A percentile compares a stretch with the other conserved stretches of the same genome.
Conservation (phyloP, 1,140 invertebrate species). For the Mesaphorura yosii region DNA sequence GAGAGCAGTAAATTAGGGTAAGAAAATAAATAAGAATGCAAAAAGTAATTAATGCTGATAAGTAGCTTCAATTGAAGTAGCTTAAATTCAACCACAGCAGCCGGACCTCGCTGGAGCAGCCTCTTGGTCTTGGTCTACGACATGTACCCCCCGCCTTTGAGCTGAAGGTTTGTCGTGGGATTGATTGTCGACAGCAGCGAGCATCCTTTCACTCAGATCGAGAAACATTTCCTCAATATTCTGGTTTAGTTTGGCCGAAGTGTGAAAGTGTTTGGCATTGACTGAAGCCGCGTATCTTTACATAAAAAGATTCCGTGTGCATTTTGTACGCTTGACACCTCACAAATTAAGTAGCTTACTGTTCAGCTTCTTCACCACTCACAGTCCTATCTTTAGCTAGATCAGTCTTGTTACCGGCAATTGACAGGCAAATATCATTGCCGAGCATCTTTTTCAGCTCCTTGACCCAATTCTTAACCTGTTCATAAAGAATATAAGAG, state of each 20-base stretch:
- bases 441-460: constrained; percentile 94
- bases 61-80: too few relatives aligned
- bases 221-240: constrained; percentile 89
- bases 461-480: constrained; percentile 98
- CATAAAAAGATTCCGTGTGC: constrained; percentile 2
- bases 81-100: constrained; percentile 38
- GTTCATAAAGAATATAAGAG: constrained; percentile 24
- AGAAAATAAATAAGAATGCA: too few relatives aligned
- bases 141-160: constrained; percentile 44
- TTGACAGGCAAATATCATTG: constrained; percentile 76
- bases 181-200: constrained; percentile 39
- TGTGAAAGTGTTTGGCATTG: constrained; percentile 85
- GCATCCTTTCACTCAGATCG: constrained; percentile 62
- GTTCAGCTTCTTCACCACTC: constrained; percentile 67
- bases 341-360: constrained; percentile 47
- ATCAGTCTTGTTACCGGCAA: constrained; percentile 97
- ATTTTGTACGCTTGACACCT: neutral
- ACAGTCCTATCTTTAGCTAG: constrained; percentile 83
- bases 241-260: constrained; percentile 87
- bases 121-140: constrained; percentile 48
- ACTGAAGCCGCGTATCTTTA: constrained; percentile 77
- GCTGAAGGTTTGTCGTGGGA: constrained; percentile 37
- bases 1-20: too few relatives aligned
- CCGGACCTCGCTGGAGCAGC: constrained; percentile 31
- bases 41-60: too few relatives aligned